A percentile compares a stretch with the other conserved stretches of the same genome.
Evolutionary conservation across 2,113 vertebrate species (phyloP).

Genomic region (Felis chaus): DNA sequence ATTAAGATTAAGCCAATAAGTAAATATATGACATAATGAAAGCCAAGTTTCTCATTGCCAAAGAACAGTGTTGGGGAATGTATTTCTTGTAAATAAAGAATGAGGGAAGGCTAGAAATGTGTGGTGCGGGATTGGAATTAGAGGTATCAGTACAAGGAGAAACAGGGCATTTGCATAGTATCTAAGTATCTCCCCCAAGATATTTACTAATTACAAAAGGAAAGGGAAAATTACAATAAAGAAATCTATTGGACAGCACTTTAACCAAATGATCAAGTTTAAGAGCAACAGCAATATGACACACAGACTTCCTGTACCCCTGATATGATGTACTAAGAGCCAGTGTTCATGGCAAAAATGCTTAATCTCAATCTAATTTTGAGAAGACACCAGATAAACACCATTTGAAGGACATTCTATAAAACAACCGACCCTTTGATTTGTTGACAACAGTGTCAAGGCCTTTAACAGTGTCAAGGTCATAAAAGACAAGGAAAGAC

Average conservation of each 20-base stretch:
- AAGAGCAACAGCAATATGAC: not conserved
- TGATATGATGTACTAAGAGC: not conserved
- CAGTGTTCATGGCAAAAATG: not conserved
- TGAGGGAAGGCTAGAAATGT: not conserved
- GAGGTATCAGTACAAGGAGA: not conserved
- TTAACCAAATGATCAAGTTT: not conserved
- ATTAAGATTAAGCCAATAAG: not conserved
- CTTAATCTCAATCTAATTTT: not conserved
- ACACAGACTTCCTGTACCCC: rapidly evolving
- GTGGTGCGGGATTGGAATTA: not conserved
- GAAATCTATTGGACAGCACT: not conserved
- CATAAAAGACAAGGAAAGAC: not conserved
- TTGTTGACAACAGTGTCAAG: not conserved
- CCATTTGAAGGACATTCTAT: not conserved
- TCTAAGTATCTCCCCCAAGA: not conserved
- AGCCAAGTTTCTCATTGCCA: not conserved
- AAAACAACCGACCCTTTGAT: not conserved
- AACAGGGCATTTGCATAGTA: not conserved
- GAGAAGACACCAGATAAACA: not conserved
- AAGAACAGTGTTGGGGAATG: not conserved
- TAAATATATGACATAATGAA: not conserved
- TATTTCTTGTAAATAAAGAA: not conserved
- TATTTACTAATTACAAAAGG: not conserved
- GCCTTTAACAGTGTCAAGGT: not conserved
- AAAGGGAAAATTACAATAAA: not conserved